Conservation (phyloP, 2,113 vertebrate genomes). For the Pongo abelii region DNA sequence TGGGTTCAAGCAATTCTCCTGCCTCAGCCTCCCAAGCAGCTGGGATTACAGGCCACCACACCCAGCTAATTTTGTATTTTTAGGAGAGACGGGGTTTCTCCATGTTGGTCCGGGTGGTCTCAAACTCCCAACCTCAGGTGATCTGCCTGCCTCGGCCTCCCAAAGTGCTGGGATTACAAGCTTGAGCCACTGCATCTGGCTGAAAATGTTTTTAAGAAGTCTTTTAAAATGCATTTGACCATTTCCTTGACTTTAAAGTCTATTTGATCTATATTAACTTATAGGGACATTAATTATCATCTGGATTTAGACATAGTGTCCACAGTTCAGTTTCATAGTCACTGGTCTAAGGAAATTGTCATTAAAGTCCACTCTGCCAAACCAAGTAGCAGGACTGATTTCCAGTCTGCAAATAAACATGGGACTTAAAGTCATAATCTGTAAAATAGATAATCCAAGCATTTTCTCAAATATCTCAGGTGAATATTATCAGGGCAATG, state of each 20-base stretch:
- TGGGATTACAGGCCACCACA: no score
- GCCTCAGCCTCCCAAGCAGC: no score
- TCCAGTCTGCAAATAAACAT: background rate
- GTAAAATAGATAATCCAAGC: background rate
- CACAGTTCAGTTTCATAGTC: background rate
- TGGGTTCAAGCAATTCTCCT: no score
- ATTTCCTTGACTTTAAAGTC: constrained; percentile 5
- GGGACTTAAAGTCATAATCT: background rate
- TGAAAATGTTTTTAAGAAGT: background rate
- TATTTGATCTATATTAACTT: background rate
- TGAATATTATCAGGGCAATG: background rate
- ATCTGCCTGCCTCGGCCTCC: no score
- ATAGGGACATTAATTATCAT: background rate
- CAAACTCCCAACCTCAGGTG: no score
- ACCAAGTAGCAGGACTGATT: background rate
- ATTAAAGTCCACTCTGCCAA: background rate
- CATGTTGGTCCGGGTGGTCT: no score
- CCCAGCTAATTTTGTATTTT: no score
- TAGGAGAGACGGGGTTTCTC: no score
- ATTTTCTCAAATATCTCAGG: background rate
- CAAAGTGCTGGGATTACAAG: no score
- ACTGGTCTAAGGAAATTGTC: background rate
- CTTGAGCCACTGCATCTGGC: no score
- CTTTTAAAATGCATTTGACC: background rate
- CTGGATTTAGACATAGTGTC: background rate